Evolutionary conservation across 2,888 invertebrate genomes (phyloP).

Genomic region (Leptinotarsa haldemani): DNA sequence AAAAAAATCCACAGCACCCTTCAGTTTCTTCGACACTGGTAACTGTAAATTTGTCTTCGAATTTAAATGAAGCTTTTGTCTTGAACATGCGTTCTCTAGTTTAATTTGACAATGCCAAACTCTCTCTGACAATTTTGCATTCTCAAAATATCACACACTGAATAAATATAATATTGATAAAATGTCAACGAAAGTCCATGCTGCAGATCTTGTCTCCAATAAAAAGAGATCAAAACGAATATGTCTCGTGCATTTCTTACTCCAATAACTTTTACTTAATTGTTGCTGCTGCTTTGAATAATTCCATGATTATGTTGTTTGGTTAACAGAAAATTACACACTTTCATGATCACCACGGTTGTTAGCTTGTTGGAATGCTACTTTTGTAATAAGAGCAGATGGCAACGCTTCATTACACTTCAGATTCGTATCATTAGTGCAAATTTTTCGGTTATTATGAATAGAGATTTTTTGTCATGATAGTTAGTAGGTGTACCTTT

Average conservation of each 20-base stretch:
- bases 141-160: too few relatives aligned
- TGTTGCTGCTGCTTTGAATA: conserved; percentile 16
- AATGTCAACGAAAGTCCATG: too few relatives aligned
- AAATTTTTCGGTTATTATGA: conserved; percentile 19
- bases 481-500: background rate
- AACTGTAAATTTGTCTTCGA: too few relatives aligned
- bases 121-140: too few relatives aligned
- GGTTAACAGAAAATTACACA: conserved; percentile 35
- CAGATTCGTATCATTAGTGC: conserved; percentile 21
- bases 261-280: conserved; percentile 26
- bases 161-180: too few relatives aligned
- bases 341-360: conserved; percentile 33
- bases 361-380: conserved; percentile 18
- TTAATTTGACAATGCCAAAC: too few relatives aligned
- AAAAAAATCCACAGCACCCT: too few relatives aligned
- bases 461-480: background rate
- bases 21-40: too few relatives aligned
- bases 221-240: background rate
- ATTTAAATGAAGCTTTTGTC: too few relatives aligned
- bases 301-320: conserved; percentile 29
- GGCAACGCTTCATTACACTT: conserved; percentile 5
- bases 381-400: conserved; percentile 22
- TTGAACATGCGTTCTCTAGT: too few relatives aligned
- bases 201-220: too few relatives aligned
- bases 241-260: background rate